Percentiles rank a stretch among this genome's conserved stretches.
Evolutionary conservation across 1,140 invertebrate genomes (phyloP).

Genomic region (Amyelois transitella): DNA sequence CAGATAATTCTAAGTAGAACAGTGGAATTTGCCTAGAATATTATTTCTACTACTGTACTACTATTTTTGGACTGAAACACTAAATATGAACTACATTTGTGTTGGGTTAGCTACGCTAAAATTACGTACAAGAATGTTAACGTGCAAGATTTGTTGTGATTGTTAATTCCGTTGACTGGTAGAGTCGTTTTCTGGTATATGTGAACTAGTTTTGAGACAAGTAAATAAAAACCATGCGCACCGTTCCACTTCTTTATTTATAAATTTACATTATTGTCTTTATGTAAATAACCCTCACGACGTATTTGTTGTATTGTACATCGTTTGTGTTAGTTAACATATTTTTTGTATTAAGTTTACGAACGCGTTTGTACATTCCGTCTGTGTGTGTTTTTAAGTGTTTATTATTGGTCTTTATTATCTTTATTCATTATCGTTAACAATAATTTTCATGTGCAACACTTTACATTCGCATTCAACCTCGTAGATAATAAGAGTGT

Average conservation of each 20-base stretch:
- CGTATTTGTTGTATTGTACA: not conserved
- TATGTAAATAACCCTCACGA: constrained; percentile 27
- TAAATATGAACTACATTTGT: too few species aligned
- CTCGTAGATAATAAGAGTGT: constrained; percentile 31
- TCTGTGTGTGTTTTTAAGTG: not conserved
- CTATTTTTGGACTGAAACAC: not conserved
- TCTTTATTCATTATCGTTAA: not conserved
- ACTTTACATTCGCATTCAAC: not conserved
- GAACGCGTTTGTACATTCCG: not conserved
- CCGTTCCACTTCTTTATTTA: constrained; percentile 1
- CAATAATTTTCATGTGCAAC: not conserved
- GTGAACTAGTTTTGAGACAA: too few species aligned
- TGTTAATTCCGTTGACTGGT: too few species aligned
- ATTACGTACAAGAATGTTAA: too few species aligned
- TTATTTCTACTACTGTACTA: too few species aligned
- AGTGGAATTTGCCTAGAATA: constrained; percentile 24
- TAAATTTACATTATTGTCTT: constrained; percentile 7
- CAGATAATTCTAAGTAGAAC: constrained; percentile 20
- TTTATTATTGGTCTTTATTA: not conserved
- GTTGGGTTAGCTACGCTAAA: too few species aligned
- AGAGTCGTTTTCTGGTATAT: too few species aligned
- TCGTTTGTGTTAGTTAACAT: not conserved
- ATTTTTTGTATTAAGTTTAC: not conserved
- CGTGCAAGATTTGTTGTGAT: too few species aligned
- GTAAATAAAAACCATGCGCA: not conserved